These are phyloP conservation scores for Zygothrica quintamaculata DNA, from an alignment of 2,888 invertebrate genomes.

Conservation along the genomic window DNA sequence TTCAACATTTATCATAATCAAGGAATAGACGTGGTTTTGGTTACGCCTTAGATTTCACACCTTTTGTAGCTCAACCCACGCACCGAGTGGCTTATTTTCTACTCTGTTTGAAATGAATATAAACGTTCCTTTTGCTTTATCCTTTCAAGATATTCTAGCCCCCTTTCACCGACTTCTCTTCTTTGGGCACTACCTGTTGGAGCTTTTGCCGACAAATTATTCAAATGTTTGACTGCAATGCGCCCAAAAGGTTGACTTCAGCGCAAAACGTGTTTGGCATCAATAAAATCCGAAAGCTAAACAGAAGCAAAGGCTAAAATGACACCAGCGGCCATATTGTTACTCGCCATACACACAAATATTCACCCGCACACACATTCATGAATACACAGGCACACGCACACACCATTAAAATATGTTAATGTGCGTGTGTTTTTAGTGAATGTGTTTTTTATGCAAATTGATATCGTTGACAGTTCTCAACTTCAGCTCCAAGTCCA, in stretches of 20 bases:
- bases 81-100: slow-evolving; percentile 18
- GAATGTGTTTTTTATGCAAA: slow-evolving; percentile 75
- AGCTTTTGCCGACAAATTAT: slow-evolving; percentile 51
- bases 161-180: background rate
- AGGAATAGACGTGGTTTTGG: slow-evolving; percentile 2
- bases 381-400: slow-evolving; percentile 9
- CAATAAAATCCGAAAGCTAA: slow-evolving; percentile 65
- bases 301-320: slow-evolving; percentile 67
- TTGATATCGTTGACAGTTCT: slow-evolving; percentile 43
- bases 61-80: background rate
- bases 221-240: slow-evolving; percentile 52
- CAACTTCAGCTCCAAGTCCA: background rate
- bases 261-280: slow-evolving; percentile 72
- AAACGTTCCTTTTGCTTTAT: slow-evolving; percentile 45
- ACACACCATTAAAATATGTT: slow-evolving; percentile 60
- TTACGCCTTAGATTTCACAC: background rate
- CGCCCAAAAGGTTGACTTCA: slow-evolving; percentile 51
- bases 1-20: slow-evolving; percentile 52
- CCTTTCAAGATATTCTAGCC: background rate
- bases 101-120: slow-evolving; percentile 49
- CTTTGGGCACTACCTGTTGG: slow-evolving; percentile 48
- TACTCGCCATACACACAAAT: slow-evolving; percentile 38
- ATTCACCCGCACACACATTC: slow-evolving; percentile 11
- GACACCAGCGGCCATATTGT: slow-evolving; percentile 77
- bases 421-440: slow-evolving; percentile 54